Base-by-base conservation (phyloP, 2,113 vertebrate species). In the Xenopus laevis region DNA sequence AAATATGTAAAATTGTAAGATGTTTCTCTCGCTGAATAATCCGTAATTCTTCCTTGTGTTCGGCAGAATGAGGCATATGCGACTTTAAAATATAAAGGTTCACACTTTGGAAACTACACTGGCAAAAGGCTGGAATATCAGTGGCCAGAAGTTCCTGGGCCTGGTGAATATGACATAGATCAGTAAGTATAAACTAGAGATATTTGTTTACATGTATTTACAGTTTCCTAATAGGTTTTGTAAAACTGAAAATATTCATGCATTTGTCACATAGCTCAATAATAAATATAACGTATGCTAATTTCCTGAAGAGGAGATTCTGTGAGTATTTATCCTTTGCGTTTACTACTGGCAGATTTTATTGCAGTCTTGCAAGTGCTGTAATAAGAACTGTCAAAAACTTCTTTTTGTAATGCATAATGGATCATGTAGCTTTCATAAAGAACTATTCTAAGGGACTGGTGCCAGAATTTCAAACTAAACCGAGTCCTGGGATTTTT, bases 51-150 rank as follows among this genome's bases (percentile, higher is more conserved):
- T 40, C 5, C 5, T 4, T 40, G 9, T 0, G 53, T 23, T 67
- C 70, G 46, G n/a, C 64, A 90, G 90, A 68, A 66, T 64, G 74
- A 84, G 81, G 46, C 46, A 65, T 85, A 33, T n/a, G 81, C 84
- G 73, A 72, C 81, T 13, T 64, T 86, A 71, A 93, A 91, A 79
- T 92, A 92, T 67, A 90, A 91, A 86, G 89, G 88, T 10, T 68
- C 91, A 55, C 79, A 86, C 79, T 95, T 93, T 81, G 87, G 83
- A 65, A 85, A 78, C 69, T 83, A 81, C 85, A 87, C 81, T 16
- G 89, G 83, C 79, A 89, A 81, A 81, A 74, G 45, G 6, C 59
- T 12, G 1, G 71, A 82, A n/a, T 79, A 82, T 84, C 83, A 75
- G 57, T 46, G 70, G 71, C 68, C 65, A 0, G 79, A 83, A 18